These are phyloP conservation scores for Leptoclinus maculatus DNA, from an alignment of 2,797 vertebrate species.

Conservation along the genomic window DNA sequence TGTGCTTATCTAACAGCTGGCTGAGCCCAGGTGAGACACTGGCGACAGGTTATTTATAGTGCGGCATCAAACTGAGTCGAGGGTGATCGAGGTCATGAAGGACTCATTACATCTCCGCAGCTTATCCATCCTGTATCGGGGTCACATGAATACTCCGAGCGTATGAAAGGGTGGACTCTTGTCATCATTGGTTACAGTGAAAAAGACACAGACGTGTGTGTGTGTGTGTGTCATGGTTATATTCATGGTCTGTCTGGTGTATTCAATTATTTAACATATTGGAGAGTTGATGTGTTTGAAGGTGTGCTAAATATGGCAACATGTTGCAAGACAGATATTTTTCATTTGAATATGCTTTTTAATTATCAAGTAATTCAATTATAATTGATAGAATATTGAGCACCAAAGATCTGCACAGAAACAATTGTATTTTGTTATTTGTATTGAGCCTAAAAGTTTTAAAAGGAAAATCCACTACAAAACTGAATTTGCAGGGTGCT, in stretches of 20 bases:
- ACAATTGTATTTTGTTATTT: too few species aligned
- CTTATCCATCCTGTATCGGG: conserved; percentile 15
- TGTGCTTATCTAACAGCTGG: conserved; percentile 55
- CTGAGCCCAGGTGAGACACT: conserved; percentile 48
- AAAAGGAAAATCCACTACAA: too few species aligned
- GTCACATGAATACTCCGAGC: conserved; percentile 25
- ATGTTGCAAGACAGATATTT: background rate
- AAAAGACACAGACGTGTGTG: conserved; percentile 3
- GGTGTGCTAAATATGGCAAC: background rate
- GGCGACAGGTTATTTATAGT: conserved; percentile 55
- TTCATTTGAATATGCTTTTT: too few species aligned
- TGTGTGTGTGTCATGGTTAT: background rate
- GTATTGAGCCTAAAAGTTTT: too few species aligned
- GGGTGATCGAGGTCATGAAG: conserved; percentile 57
- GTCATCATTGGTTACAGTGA: background rate
- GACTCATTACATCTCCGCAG: conserved; percentile 23
- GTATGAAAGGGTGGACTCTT: conserved; percentile 2
- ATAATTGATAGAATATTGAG: too few species aligned
- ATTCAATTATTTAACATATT: background rate
- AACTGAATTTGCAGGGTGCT: too few species aligned
- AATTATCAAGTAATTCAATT: too few species aligned
- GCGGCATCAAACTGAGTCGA: conserved; percentile 46
- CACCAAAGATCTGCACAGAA: too few species aligned
- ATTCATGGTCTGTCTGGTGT: background rate
- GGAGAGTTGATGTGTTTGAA: background rate